These are phyloP conservation scores for Sciurus carolinensis DNA, from an alignment of 2,797 vertebrate genomes.

Conservation along the genomic window DNA sequence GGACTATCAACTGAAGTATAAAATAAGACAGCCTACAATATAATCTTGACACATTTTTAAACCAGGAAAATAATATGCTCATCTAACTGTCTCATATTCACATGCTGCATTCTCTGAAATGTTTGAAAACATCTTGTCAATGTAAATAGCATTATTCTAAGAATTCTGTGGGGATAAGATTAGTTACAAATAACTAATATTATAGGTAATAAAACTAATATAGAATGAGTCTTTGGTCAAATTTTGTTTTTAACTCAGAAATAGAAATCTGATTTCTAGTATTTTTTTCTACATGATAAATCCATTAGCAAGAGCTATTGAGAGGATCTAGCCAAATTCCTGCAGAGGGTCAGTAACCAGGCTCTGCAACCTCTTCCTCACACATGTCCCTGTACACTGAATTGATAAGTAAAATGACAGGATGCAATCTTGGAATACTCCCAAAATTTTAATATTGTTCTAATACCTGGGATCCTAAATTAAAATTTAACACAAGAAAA, in stretches of 20 bases:
- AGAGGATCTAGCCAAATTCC: not conserved
- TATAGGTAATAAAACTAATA: constrained; percentile 5
- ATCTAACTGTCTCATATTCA: not conserved
- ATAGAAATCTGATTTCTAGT: not conserved
- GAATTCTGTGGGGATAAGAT: not conserved
- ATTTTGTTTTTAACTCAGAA: not conserved
- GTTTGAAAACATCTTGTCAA: no score
- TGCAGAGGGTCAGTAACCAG: not conserved
- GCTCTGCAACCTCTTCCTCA: no score
- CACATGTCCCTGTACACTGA: not conserved
- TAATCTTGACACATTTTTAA: constrained; percentile 51
- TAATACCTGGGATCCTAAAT: not conserved
- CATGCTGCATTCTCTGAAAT: no score
- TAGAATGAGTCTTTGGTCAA: not conserved
- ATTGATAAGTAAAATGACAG: not conserved
- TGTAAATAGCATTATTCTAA: constrained; percentile 12
- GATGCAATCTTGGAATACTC: not conserved
- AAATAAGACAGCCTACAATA: constrained; percentile 41
- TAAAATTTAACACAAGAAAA: constrained; percentile 44
- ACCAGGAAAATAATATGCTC: constrained; percentile 39
- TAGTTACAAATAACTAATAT: not conserved
- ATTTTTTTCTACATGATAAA: not conserved
- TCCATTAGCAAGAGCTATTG: not conserved
- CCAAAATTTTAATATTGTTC: not conserved
- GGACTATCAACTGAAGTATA: constrained; percentile 22